Evolutionary conservation across 2,888 invertebrate genomes (phyloP).

Genomic region (Drosophila lacicola): DNA sequence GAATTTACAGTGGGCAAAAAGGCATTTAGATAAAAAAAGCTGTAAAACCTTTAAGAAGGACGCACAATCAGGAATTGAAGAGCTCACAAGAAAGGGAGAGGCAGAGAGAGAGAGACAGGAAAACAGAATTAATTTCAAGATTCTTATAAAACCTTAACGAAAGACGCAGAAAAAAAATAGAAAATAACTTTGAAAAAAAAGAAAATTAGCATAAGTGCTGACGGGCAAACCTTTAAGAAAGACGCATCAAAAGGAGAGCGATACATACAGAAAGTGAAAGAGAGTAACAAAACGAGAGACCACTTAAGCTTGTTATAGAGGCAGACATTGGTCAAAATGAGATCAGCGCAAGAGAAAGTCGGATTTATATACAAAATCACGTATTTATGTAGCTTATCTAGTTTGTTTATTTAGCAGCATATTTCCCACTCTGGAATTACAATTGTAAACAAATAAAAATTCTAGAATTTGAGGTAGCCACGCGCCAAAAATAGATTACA

Average conservation of each 20-base stretch:
- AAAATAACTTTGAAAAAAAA: neutral
- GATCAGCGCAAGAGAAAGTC: neutral
- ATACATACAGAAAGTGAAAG: neutral
- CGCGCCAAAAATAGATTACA: neutral
- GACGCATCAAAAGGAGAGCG: neutral
- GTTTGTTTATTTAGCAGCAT: neutral
- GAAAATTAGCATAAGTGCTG: neutral
- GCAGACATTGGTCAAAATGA: neutral
- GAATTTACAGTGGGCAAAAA: too few relatives aligned
- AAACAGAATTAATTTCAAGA: neutral
- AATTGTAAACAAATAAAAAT: neutral
- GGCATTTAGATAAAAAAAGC: constrained; percentile 9
- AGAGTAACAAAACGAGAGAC: neutral
- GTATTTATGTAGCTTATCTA: too few relatives aligned
- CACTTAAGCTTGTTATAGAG: neutral
- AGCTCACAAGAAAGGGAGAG: neutral
- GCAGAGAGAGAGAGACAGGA: neutral
- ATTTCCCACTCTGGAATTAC: neutral
- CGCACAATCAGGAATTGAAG: constrained; percentile 8
- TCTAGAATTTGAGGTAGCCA: neutral
- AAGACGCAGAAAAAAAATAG: neutral
- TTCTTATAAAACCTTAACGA: neutral
- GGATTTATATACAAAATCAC: neutral
- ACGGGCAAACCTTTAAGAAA: neutral
- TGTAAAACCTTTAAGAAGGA: constrained; percentile 9